Base-by-base conservation (phyloP, 2,888 invertebrate genomes). In the Hydrotaea cyrtoneurina region DNA sequence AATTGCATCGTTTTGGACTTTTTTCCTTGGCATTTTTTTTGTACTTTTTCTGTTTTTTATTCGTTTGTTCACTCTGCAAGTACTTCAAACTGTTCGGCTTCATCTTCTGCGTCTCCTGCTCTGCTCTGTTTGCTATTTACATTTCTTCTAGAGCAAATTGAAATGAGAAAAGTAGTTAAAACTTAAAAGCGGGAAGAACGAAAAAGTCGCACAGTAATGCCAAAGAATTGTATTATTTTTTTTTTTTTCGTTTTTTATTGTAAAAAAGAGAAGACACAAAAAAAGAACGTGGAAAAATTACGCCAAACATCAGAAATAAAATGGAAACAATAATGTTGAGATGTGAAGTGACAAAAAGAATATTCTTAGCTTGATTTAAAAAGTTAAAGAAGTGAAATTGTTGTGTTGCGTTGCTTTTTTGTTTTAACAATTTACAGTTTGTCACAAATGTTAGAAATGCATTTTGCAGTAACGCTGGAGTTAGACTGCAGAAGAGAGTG, bases 151-250 rank as follows among this genome's bases (percentile, higher is more conserved):
- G 57, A 53, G 77, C 69, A 82, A 86, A 86, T 79, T 82, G 59
- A 84, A 82, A 76, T 81, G 23, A 19, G 76, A 80, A 86, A 86
- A 86, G 80, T 83, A 86, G 83, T 82, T 82, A 78, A 77, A 82
- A 83, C 72, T 82, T 59, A 78, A 66, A 57, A 64, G 72, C 15
- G 55, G 39, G 31, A 72, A 53, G 53, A 17, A 57, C 21, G 53
- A 73, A 26, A 8, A 36, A 57, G 39, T 73, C 21, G 11, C 53
- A 17, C 50, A 72, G 55, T 17, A 72, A 53, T 72, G 26, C 72
- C 26, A 53, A 72, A 36, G 72, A 72, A 55, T 72, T 72, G n/a
- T n/a, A n/a, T n/a, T n/a, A n/a, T n/a, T n/a, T n/a, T n/a, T n/a
- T n/a, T n/a, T 31, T 31, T 31, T 31, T 31, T 73, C 11, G 50